These are phyloP conservation scores for Phoenicopterus ruber DNA, from an alignment of 2,113 vertebrate genomes.

Conservation along the genomic window DNA sequence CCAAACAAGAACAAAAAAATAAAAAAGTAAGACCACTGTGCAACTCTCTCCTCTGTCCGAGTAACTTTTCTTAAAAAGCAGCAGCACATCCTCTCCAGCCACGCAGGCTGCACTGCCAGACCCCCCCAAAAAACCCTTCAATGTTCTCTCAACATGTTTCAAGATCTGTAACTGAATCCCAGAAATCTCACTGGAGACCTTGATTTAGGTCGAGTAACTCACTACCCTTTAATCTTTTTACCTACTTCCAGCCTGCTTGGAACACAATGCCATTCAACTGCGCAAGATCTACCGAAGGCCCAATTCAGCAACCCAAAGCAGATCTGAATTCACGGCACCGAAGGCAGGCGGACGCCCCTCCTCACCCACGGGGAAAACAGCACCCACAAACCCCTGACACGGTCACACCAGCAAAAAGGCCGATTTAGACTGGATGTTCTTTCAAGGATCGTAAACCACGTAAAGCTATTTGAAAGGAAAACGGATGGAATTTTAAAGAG, in stretches of 20 bases:
- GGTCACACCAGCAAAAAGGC: not conserved
- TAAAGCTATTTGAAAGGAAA: not conserved
- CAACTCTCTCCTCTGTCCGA: not conserved
- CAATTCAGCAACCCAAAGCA: not conserved
- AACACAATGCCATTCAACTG: not conserved
- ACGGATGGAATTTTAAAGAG: not conserved
- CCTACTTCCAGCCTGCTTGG: not conserved
- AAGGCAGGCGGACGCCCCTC: not conserved
- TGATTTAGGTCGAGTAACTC: not conserved
- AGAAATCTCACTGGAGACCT: not conserved
- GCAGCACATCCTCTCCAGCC: not conserved
- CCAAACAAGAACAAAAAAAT: not conserved
- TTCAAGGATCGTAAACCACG: rapidly evolving
- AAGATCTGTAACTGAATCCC: not conserved
- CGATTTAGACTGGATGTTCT: not conserved
- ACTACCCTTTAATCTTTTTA: not conserved
- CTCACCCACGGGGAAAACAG: not conserved
- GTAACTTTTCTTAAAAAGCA: not conserved
- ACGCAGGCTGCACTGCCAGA: not conserved
- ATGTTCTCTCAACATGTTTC: not conserved
- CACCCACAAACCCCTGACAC: not conserved
- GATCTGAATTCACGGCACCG: not conserved
- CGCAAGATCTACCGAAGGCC: not conserved
- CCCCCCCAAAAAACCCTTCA: not conserved
- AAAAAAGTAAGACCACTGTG: not conserved